Percentiles rank a stretch among this genome's conserved stretches.
These are phyloP conservation scores for Nothocercus julius DNA, from an alignment of 2,113 vertebrate genomes.

Conservation along the genomic window DNA sequence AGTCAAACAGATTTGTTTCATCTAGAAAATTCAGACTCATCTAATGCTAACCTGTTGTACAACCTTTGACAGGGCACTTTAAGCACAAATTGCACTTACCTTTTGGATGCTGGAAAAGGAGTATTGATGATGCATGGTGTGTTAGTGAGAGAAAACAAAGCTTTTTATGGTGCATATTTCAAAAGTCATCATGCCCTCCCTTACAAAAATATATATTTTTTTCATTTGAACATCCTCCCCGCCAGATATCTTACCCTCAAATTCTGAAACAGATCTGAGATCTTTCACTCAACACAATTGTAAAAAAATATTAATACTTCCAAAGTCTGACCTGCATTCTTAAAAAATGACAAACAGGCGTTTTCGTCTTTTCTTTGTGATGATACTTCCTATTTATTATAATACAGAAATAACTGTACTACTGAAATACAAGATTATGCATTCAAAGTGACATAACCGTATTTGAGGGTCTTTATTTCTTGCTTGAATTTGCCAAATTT, in stretches of 20 bases:
- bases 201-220: background rate
- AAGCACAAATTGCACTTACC: background rate
- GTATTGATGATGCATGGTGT: background rate
- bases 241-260: background rate
- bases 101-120: background rate
- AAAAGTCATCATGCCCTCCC: background rate
- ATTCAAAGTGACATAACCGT: background rate
- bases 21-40: background rate
- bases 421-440: background rate
- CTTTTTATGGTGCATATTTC: background rate
- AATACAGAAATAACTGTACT: background rate
- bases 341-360: background rate
- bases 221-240: background rate
- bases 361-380: too few species aligned
- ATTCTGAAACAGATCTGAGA: background rate
- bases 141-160: background rate
- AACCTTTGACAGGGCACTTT: background rate
- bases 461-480: background rate
- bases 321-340: background rate
- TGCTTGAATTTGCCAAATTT: background rate
- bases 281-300: rapidly evolving
- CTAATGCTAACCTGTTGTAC: background rate
- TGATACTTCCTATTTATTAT: background rate
- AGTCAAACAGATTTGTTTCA: background rate
- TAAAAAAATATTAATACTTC: background rate